A percentile compares a stretch with the other conserved stretches of the same genome.
These are phyloP conservation scores for Anoplopoma fimbria DNA, from an alignment of 2,113 vertebrate species.

Conservation along the genomic window DNA sequence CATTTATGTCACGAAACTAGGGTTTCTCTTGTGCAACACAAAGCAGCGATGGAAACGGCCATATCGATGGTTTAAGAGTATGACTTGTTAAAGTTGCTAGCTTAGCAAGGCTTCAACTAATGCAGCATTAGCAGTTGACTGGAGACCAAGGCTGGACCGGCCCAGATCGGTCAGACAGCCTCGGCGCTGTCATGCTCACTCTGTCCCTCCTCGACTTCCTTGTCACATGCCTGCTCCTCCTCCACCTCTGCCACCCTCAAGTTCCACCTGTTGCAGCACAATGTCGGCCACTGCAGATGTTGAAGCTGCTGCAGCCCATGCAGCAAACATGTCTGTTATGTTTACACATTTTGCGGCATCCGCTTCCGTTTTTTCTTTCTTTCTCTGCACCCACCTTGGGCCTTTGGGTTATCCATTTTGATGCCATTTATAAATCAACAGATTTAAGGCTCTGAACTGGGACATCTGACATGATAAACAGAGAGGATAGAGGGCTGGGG, in stretches of 20 bases:
- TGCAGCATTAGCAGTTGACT: neutral
- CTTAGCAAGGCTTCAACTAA: neutral
- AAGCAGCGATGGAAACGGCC: neutral
- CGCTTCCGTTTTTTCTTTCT: neutral
- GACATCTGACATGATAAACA: neutral
- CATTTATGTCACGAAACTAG: too few relatives aligned
- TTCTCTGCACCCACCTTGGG: neutral
- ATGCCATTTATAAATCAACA: neutral
- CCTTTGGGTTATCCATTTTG: neutral
- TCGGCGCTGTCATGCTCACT: neutral
- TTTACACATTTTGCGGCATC: neutral
- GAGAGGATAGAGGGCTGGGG: neutral
- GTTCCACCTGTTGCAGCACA: neutral
- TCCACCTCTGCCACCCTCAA: neutral
- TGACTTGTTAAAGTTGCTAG: neutral
- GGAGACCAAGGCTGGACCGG: too few relatives aligned
- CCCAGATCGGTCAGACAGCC: neutral
- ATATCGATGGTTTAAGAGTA: neutral
- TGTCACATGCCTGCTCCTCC: neutral
- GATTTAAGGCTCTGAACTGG: neutral
- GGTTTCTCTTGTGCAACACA: neutral
- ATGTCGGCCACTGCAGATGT: neutral
- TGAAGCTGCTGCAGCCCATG: neutral
- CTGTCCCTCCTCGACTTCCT: neutral
- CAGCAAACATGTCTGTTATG: neutral